These are phyloP conservation scores for Drosophila athabasca DNA, from an alignment of 1,140 invertebrate species.

Conservation along the genomic window DNA sequence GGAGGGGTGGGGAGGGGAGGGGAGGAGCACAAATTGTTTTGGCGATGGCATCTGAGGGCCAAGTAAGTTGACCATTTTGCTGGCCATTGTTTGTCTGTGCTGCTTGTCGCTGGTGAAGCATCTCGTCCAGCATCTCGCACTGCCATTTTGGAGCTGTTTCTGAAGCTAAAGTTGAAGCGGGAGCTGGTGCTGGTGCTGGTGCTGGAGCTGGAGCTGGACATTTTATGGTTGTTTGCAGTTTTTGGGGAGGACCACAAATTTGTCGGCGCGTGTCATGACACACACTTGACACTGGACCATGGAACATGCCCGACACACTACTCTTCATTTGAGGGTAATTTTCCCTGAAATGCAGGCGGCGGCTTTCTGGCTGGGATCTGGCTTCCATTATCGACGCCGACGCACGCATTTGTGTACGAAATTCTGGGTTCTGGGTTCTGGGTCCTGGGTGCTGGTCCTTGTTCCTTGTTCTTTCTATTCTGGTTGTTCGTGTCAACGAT, in stretches of 20 bases:
- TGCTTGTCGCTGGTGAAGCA: not conserved
- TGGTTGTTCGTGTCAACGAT: constrained; percentile 76
- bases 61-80: constrained; percentile 35
- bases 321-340: constrained; percentile 32
- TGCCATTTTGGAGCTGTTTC: constrained; percentile 4
- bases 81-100: constrained; percentile 43
- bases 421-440: constrained; percentile 29
- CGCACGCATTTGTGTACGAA: constrained; percentile 58
- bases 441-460: constrained; percentile 21
- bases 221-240: constrained; percentile 42
- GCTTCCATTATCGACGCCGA: constrained; percentile 49
- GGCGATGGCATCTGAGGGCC: constrained; percentile 21
- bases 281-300: constrained; percentile 48
- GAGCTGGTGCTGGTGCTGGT: not conserved
- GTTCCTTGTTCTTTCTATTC: constrained; percentile 19
- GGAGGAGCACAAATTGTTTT: constrained; percentile 28
- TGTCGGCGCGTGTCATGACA: constrained; percentile 53
- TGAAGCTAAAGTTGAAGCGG: constrained; percentile 12
- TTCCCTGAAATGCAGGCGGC: constrained; percentile 48
- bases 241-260: constrained; percentile 43
- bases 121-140: not conserved
- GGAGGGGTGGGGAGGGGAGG: no score
- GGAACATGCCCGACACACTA: no score
- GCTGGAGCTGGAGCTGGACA: constrained; percentile 11
- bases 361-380: not conserved